Evolutionary conservation across 2,888 invertebrate species (phyloP), one percentile per base, ranked within the genome.

Genomic region (Itoplectis maculator): DNA sequence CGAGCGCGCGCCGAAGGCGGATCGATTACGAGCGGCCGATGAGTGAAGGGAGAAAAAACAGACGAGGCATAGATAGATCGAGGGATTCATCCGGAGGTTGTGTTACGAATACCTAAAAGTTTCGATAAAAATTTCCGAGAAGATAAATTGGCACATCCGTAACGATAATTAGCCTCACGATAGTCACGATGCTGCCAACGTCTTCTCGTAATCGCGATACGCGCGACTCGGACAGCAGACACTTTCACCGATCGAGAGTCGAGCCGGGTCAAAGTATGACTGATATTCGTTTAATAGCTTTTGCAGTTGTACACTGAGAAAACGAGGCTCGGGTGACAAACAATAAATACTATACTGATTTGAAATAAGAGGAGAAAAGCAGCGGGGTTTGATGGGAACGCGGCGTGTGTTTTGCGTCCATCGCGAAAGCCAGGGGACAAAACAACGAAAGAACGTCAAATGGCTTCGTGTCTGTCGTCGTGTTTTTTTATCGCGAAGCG

Each of bases 401-500:
- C 54, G 54, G 23, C 20, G 54, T 23, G 3, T 54, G 54, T 54
- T 54, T 54, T 54, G 54, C 23, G 54, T 23, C 3, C 23, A 5
- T 29, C 23, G 23, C 54, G 23, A 23, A 23, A 54, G 54, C 5
- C 23, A 23, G 54, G 54, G n/a, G n/a, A n/a, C n/a, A 51, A 54
- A 20, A 54, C 11, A 23, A 54, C 20, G 23, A 54, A 23, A 9
- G 54, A 11, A 51, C 18, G 51, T 20, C 18, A n/a, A n/a, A n/a
- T 47, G 9, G 51, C 51, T 18, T 51, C 51, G 9, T n/a, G n/a
- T n/a, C n/a, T n/a, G n/a, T n/a, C n/a, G n/a, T n/a, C n/a, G 20
- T 23, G 11, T 20, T 2, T 2, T 54, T 54, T 54, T 54, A 54
- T 59, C 54, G 56, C 76, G 45, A 9, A 45, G 65, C n/a, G n/a